Conservation (phyloP, 2,113 vertebrate genomes). For the Cottus gobio region DNA sequence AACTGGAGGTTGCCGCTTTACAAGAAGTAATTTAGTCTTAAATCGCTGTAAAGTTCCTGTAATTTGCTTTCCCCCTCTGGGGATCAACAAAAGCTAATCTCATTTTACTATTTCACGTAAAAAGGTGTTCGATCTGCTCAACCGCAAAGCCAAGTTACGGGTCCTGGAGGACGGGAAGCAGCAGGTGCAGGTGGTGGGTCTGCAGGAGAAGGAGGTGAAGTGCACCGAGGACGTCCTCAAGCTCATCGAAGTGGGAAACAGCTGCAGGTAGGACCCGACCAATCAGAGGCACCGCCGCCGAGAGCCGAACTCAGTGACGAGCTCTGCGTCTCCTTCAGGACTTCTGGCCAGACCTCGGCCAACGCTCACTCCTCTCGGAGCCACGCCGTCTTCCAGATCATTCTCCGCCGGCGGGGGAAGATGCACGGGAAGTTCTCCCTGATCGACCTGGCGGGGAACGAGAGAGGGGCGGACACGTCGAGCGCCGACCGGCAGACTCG, state of each 20-base stretch:
- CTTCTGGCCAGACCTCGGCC: constrained; percentile 96
- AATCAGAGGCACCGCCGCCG: no score
- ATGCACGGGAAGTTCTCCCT: constrained; percentile 99
- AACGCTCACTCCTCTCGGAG: constrained; percentile 97
- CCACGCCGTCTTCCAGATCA: constrained; percentile 98
- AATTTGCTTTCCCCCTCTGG: background rate
- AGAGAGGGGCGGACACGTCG: constrained; percentile 96
- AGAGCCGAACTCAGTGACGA: background rate
- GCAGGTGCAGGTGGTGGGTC: constrained; percentile 97
- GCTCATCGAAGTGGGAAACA: constrained; percentile 97
- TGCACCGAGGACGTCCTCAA: constrained; percentile 98
- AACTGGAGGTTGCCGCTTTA: background rate
- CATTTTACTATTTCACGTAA: background rate
- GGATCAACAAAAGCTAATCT: background rate
- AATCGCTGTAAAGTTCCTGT: background rate
- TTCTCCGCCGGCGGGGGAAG: constrained; percentile 93
- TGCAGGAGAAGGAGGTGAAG: constrained; percentile 95
- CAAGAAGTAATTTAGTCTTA: background rate
- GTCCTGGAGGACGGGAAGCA: constrained; percentile 98
- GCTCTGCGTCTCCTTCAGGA: constrained; percentile 80
- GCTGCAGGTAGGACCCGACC: no score
- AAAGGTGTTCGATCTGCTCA: constrained; percentile 96
- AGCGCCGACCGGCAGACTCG: constrained; percentile 97
- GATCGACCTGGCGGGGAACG: constrained; percentile 97
- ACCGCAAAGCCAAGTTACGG: constrained; percentile 94